phyloP scores from a whole-genome alignment of 2,797 vertebrate genomes.

The Acanthiza pusilla region DNA sequence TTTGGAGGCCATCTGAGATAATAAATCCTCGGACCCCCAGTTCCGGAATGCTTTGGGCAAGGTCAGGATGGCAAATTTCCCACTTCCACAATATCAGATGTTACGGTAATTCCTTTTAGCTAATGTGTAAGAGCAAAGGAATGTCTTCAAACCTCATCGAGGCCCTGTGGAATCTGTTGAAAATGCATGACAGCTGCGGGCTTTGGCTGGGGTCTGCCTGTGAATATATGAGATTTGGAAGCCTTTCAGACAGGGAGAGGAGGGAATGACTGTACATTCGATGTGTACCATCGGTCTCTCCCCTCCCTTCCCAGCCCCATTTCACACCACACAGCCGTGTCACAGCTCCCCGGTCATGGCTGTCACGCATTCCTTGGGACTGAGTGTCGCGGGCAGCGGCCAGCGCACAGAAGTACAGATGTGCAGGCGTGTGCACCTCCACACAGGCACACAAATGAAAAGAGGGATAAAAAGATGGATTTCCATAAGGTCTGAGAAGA shows the following conservation, averaged over 20 bases:
- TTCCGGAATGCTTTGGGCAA: constrained; percentile 92
- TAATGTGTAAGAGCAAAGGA: constrained; percentile 93
- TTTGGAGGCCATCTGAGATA: constrained; percentile 84
- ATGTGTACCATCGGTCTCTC: constrained; percentile 20
- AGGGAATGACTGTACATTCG: constrained; percentile 74
- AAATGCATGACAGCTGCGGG: constrained; percentile 97
- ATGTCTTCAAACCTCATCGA: constrained; percentile 90
- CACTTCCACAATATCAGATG: constrained; percentile 98
- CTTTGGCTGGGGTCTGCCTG: constrained; percentile 82
- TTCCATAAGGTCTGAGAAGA: constrained; percentile 24
- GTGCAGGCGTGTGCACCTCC: not conserved
- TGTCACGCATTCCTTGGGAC: constrained; percentile 10
- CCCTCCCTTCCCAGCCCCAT: constrained; percentile 26
- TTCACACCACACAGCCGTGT: constrained; percentile 38
- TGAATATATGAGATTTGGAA: constrained; percentile 86
- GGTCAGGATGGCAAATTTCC: constrained; percentile 90
- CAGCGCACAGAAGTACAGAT: constrained; percentile 6
- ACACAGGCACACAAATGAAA: not conserved
- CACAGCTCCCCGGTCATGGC: not conserved
- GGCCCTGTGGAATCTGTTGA: constrained; percentile 94
- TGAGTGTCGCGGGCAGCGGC: not conserved
- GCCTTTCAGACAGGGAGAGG: constrained; percentile 74
- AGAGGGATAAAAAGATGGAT: not conserved
- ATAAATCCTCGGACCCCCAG: constrained; percentile 86
- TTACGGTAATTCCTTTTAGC: constrained; percentile 94